Evolutionary conservation across 2,113 vertebrate genomes (phyloP).

Genomic region (Pteronura brasiliensis): DNA sequence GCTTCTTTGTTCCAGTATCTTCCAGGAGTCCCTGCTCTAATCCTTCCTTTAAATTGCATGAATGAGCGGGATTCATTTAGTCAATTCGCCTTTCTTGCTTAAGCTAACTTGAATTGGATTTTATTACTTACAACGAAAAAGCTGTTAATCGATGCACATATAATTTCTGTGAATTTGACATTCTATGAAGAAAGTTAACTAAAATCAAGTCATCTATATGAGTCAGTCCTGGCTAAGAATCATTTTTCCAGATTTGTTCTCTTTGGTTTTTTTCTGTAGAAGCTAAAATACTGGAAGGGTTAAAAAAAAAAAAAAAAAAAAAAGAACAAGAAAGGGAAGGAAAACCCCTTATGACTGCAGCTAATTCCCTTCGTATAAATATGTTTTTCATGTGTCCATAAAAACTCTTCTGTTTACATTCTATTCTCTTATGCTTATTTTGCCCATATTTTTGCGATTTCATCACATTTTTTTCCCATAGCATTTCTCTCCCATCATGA

Average conservation of each 20-base stretch:
- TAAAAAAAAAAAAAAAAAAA: not conserved
- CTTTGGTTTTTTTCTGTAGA: not conserved
- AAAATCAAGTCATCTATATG: not conserved
- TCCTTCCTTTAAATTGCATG: not conserved
- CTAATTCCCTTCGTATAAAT: slow-evolving; percentile 33
- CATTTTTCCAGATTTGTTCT: not conserved
- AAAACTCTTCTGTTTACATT: slow-evolving; percentile 23
- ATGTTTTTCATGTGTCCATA: not conserved
- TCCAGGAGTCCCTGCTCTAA: not conserved
- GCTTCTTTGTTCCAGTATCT: not conserved
- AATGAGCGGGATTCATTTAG: not conserved
- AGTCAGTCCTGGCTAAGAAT: not conserved
- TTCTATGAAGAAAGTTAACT: not conserved
- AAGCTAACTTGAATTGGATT: slow-evolving; percentile 42
- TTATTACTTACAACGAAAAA: slow-evolving; percentile 40
- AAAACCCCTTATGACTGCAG: not conserved
- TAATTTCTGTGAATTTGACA: not conserved
- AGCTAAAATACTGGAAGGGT: not conserved
- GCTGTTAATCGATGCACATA: slow-evolving; percentile 14
- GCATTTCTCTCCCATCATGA: slow-evolving; percentile 11
- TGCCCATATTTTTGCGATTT: slow-evolving; percentile 18
- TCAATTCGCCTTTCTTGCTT: slow-evolving; percentile 40
- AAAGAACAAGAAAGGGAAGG: not conserved
- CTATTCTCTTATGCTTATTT: slow-evolving; percentile 20
- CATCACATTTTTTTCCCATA: not conserved